phyloP scores from a whole-genome alignment of 2,113 vertebrate genomes.

The Caranx melampygus region DNA sequence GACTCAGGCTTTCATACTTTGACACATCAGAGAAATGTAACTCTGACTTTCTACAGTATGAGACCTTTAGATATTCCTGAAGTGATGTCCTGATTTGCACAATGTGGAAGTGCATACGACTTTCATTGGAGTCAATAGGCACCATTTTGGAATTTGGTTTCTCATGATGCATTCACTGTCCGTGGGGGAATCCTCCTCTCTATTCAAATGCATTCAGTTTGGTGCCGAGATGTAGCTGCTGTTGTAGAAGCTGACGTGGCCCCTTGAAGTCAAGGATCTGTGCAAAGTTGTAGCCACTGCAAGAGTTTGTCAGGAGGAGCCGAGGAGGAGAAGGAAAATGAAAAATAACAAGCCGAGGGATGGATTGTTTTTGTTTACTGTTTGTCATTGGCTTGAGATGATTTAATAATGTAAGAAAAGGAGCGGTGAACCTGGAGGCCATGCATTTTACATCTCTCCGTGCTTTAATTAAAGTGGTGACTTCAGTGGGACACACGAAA shows the following conservation, averaged over 20 bases:
- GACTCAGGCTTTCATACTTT: too few relatives aligned
- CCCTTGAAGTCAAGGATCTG: slow-evolving; percentile 4
- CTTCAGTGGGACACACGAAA: slow-evolving; percentile 39
- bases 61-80: too few relatives aligned
- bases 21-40: too few relatives aligned
- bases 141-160: background rate
- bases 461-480: slow-evolving; percentile 68
- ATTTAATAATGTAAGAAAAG: slow-evolving; percentile 64
- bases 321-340: background rate
- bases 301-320: background rate
- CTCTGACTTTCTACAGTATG: too few relatives aligned
- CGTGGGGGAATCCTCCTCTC: background rate
- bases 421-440: slow-evolving; percentile 39
- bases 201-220: background rate
- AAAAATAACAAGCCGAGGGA: slow-evolving; percentile 24
- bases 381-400: slow-evolving; percentile 47
- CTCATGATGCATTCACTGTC: background rate
- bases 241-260: background rate
- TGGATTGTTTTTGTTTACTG: slow-evolving; percentile 50
- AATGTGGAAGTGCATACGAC: too few relatives aligned
- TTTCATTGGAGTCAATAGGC: background rate
- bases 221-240: background rate
- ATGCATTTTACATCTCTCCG: slow-evolving; percentile 53
- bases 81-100: too few relatives aligned
- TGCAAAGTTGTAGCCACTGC: background rate